These are phyloP conservation scores for Lasius platythorax DNA, from an alignment of 2,888 invertebrate genomes.

Conservation along the genomic window DNA sequence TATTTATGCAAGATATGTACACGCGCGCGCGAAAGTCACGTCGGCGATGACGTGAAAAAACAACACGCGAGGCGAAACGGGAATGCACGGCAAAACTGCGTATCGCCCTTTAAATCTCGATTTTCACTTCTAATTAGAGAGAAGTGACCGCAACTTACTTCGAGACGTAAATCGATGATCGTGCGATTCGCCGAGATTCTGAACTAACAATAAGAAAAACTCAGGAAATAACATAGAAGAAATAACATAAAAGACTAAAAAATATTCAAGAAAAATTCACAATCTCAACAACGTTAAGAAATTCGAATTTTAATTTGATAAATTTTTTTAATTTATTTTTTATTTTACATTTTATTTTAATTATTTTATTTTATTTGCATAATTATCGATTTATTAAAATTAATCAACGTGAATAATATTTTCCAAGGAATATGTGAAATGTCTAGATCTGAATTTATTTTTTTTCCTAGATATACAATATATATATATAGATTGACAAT, in stretches of 20 bases:
- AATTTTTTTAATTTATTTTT: not conserved
- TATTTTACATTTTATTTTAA: not conserved
- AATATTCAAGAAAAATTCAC: not conserved
- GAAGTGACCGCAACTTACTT: conserved; percentile 26
- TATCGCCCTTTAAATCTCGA: conserved; percentile 39
- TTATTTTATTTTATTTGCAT: not conserved
- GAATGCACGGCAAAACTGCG: not conserved
- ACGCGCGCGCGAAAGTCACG: not conserved
- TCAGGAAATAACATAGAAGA: not conserved
- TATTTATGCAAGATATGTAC: not conserved
- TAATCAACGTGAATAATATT: not conserved
- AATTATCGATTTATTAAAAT: not conserved
- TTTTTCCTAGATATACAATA: too few species aligned
- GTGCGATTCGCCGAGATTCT: not conserved
- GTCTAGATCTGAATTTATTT: not conserved
- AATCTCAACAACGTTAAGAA: not conserved
- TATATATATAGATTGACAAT: not conserved
- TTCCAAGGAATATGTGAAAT: not conserved
- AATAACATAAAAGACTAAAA: not conserved
- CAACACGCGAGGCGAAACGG: not conserved
- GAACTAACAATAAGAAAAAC: not conserved
- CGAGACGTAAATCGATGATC: not conserved
- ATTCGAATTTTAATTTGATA: not conserved
- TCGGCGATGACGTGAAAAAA: not conserved
- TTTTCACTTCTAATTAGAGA: conserved; percentile 47